Evolutionary conservation across 2,797 vertebrate species (phyloP).

Genomic region (Sciurus carolinensis): DNA sequence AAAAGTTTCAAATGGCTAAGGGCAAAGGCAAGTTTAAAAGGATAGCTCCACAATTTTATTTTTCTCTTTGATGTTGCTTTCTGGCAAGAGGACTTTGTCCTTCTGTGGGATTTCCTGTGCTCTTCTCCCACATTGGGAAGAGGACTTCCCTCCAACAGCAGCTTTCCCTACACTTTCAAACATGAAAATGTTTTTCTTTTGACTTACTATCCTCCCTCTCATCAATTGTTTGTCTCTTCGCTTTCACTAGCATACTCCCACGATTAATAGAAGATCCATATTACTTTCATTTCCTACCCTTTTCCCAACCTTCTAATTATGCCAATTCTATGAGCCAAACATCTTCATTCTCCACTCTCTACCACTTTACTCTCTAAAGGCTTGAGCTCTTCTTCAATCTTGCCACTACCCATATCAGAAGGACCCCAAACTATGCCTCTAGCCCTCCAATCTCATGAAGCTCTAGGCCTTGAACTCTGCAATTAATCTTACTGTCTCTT

Average conservation of each 20-base stretch:
- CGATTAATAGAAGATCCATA: not conserved
- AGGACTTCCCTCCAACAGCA: constrained; percentile 2
- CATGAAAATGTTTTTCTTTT: not conserved
- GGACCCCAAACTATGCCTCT: not conserved
- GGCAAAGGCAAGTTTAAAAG: constrained; percentile 65
- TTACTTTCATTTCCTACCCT: not conserved
- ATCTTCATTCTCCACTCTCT: not conserved
- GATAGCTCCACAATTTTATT: not conserved
- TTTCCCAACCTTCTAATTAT: not conserved
- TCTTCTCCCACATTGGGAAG: not conserved
- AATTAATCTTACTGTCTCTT: not conserved
- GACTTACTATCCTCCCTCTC: not conserved
- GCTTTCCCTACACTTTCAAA: constrained; percentile 17
- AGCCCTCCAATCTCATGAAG: not conserved
- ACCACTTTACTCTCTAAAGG: not conserved
- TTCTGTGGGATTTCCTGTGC: not conserved
- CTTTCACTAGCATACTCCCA: not conserved
- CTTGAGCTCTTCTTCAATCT: not conserved
- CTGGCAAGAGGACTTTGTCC: constrained; percentile 35
- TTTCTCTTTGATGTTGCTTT: constrained; percentile 41
- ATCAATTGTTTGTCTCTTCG: not conserved
- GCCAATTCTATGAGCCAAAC: not conserved
- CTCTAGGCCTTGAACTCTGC: not conserved
- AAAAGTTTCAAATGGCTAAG: constrained; percentile 51
- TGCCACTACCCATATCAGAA: not conserved